Base-by-base conservation (phyloP, 2,797 vertebrate species). In the Margarornis squamiger region DNA sequence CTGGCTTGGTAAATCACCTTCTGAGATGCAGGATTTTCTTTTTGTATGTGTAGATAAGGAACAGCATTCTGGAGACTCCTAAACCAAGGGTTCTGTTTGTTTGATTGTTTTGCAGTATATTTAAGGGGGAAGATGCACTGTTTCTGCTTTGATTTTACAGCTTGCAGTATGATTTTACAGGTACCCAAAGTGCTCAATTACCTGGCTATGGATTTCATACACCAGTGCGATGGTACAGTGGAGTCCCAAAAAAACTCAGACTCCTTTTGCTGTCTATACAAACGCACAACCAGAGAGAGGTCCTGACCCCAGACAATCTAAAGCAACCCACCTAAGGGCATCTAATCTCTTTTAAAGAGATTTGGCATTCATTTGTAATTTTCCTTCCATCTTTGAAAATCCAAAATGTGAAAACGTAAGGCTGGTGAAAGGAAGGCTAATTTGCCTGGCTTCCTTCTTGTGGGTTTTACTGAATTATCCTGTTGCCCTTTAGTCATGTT, bases 401-500 rank as follows among this genome's bases (percentile, higher is more conserved):
- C 82, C 90, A 55, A 77, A 86, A 75, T 61, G 30, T 48, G 51
- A 48, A 86, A 94, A 77, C 16, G 17, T 70, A 92, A 76, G 48
- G 26, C 14, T 76, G 51, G 73, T 91, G 79, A 96, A 96, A 96
- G 36, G 43, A 88, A 88, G 45, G 76, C 59, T 93, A 57, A 94
- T 92, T 93, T 91, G 62, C 83, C 90, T 87, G 48, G 49, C 59
- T 82, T 58, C 75, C 73, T 73, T 93, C 65, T 88, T 92, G 91
- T 93, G 46, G 79, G 62, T 93, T 95, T 93, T 93, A 84, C 67
- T 93, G 85, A 95, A 86, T 93, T 93, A 91, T 78, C 77, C 73
- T 68, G 27, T 70, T 88, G 76, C 83, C 94, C 88, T 94, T 95
- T 52, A 93, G 91, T 70, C 91, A 82, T 92, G 76, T 88, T 93